phyloP scores from a whole-genome alignment of 2,797 vertebrate genomes.

The Tarsius wallacei region DNA sequence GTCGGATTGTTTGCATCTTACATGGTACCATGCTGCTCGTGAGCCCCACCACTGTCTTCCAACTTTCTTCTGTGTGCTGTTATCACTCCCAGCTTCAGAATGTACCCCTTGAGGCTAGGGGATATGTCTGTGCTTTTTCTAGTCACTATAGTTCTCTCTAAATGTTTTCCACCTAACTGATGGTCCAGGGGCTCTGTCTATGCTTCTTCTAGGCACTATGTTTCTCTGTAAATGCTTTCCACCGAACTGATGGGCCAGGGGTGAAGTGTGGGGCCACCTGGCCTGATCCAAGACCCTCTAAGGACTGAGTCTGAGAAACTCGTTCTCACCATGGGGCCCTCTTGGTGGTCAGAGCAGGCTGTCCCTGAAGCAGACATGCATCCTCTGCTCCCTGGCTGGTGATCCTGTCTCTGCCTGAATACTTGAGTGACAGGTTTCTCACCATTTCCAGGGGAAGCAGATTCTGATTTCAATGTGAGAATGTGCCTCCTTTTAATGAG shows the following conservation, averaged over 20 bases:
- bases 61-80: not conserved
- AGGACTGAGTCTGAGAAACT: not conserved
- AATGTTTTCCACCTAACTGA: not conserved
- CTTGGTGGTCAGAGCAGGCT: not conserved
- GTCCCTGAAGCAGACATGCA: accelerated
- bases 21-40: accelerated
- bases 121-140: not conserved
- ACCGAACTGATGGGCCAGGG: not conserved
- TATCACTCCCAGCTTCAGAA: not conserved
- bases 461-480: constrained; percentile 58
- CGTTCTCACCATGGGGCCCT: not conserved
- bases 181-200: not conserved
- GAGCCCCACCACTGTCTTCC: accelerated
- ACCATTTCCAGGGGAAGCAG: not conserved
- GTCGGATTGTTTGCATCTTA: accelerated
- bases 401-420: not conserved
- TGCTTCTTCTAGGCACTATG: not conserved
- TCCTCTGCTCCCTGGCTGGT: not conserved
- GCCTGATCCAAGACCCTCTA: no score
- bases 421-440: constrained; percentile 18
- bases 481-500: not conserved
- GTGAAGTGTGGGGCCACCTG: not conserved
- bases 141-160: not conserved
- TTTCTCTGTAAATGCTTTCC: not conserved
- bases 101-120: not conserved